These are phyloP conservation scores for Lapara coniferarum DNA, from an alignment of 2,888 invertebrate species.

Conservation along the genomic window DNA sequence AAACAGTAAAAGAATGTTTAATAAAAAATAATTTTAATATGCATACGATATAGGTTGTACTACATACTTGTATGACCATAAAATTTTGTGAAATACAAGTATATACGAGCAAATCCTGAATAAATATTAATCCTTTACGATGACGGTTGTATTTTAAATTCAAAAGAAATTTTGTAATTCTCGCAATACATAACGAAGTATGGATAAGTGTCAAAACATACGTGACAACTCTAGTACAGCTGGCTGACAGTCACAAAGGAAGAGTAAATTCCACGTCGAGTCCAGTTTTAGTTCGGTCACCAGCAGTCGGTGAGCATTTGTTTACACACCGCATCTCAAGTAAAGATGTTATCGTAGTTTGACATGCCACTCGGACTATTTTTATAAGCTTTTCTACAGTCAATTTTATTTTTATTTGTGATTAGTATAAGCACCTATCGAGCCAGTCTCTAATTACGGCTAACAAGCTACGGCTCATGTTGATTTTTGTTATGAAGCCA, in stretches of 20 bases:
- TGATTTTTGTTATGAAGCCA: slow-evolving; percentile 11
- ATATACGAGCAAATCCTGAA: too few species aligned
- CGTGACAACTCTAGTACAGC: neutral
- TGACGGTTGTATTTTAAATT: neutral
- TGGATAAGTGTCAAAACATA: neutral
- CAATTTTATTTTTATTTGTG: slow-evolving; percentile 14
- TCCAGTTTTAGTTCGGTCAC: slow-evolving; percentile 6
- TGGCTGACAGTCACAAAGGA: neutral
- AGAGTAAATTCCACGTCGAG: neutral
- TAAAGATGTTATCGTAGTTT: slow-evolving; percentile 12
- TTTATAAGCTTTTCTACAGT: slow-evolving; percentile 10
- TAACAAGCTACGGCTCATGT: slow-evolving; percentile 14
- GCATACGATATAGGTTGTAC: too few species aligned
- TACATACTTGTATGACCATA: too few species aligned
- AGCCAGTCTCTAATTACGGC: slow-evolving; percentile 11
- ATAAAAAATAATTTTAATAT: too few species aligned
- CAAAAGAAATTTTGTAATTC: neutral
- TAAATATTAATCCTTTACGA: too few species aligned
- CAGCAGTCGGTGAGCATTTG: neutral
- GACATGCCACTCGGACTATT: slow-evolving; percentile 2
- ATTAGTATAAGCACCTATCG: slow-evolving; percentile 7
- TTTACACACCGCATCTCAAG: slow-evolving; percentile 10
- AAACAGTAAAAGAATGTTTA: too few species aligned
- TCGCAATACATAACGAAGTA: neutral
- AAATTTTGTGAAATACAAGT: too few species aligned